A percentile compares a stretch with the other conserved stretches of the same genome.
Evolutionary conservation across 2,113 vertebrate species (phyloP).

Genomic region (Dasyornis broadbenti): DNA sequence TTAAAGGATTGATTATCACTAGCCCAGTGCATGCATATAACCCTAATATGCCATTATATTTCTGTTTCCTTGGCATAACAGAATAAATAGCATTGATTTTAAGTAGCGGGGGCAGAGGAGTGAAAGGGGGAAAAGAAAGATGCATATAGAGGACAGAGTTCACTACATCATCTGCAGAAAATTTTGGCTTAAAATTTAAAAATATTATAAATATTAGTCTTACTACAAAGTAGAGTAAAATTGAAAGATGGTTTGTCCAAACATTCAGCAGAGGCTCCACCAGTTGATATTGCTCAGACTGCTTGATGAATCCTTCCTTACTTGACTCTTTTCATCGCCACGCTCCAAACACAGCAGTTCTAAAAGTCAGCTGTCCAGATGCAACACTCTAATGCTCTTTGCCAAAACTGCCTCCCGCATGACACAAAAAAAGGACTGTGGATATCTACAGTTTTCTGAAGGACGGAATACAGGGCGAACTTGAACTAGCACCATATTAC

Average conservation of each 20-base stretch:
- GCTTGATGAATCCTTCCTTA: not conserved
- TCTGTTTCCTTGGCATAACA: not conserved
- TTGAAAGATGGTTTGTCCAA: not conserved
- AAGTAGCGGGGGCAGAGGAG: not conserved
- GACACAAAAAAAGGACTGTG: not conserved
- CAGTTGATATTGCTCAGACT: not conserved
- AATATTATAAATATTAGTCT: not conserved
- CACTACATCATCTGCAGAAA: not conserved
- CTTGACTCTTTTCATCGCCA: not conserved
- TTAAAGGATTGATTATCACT: not conserved
- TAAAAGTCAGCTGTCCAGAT: not conserved
- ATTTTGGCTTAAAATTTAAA: not conserved
- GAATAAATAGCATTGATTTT: not conserved
- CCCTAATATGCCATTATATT: not conserved
- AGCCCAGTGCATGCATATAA: not conserved
- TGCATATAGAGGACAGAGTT: not conserved
- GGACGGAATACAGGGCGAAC: not conserved
- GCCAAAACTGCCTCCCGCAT: not conserved
- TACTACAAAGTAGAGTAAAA: not conserved
- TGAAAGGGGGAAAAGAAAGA: not conserved
- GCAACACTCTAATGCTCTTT: not conserved
- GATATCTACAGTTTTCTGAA: not conserved
- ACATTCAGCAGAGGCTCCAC: not conserved
- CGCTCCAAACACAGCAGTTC: not conserved
- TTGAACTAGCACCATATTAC: not conserved